Base-by-base conservation (phyloP, 2,797 vertebrate genomes). In the Girardinus metallicus region DNA sequence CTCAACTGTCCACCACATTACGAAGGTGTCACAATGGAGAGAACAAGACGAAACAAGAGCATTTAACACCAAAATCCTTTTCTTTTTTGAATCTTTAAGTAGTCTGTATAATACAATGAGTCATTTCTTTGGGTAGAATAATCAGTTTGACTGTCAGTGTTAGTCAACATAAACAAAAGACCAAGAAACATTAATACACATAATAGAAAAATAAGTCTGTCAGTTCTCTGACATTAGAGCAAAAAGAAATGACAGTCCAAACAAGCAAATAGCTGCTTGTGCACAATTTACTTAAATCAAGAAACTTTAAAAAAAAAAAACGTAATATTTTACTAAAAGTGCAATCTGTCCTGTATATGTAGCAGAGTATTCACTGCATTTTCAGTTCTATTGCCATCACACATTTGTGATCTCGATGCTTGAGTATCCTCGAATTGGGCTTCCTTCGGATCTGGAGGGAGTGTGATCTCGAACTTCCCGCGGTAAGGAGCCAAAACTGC, bases 341-440 rank as follows among this genome's bases (percentile, higher is more conserved):
- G 91, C 91, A 88, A 88, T 91, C 88, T 85, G 78, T 89, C 80
- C 73, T 76, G 34, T 83, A 74, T 57, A 89, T 87, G 76, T 76
- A 81, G 91, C 80, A 53, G 81, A 84, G 83, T 80, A 29, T 72
- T 80, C 75, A 62, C 66, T 68, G 73, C 74, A 51, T 44, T 57
- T 84, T 64, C 31, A 66, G 49, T 31, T 39, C 60, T 66, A n/a
- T n/a, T 66, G 79, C 74, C 76, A n/a, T 96, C 93, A 96, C 84
- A 96, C 95, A n/a, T 96, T 96, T 70, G 95, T 95, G 89, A 95
- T 94, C 90, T 95, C 95, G 5, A 95, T 93, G 87, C 93, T 94
- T 76, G 94, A 91, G 89, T 93, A 95, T 43, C 94, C 87, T 6
- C 79, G 90, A 86, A 95, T 88, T 0, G 95, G 96, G 79, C 95